Percentiles rank a stretch among this genome's conserved stretches.
Evolutionary conservation across 2,797 vertebrate genomes (phyloP).

Genomic region (Phalloptychus januarius): DNA sequence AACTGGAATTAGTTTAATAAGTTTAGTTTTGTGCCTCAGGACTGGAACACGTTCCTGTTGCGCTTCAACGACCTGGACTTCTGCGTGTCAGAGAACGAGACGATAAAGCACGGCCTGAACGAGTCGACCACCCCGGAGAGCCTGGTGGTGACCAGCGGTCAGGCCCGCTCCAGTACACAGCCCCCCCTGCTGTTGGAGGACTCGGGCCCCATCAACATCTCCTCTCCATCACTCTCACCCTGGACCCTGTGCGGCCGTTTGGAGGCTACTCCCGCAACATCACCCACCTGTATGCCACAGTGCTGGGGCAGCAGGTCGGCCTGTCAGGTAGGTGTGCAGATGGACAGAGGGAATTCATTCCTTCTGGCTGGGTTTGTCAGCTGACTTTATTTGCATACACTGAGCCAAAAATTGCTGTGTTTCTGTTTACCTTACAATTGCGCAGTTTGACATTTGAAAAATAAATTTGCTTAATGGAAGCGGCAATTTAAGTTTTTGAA

Average conservation of each 20-base stretch:
- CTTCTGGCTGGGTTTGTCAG: neutral
- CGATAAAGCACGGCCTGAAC: slow-evolving; percentile 93
- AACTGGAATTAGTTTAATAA: neutral
- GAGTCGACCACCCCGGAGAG: slow-evolving; percentile 92
- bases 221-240: slow-evolving; percentile 92
- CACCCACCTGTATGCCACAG: slow-evolving; percentile 92
- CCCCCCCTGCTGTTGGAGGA: slow-evolving; percentile 90
- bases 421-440: no score
- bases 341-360: neutral
- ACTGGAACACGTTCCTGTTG: slow-evolving; percentile 98
- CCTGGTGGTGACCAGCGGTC: slow-evolving; percentile 87
- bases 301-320: slow-evolving; percentile 94
- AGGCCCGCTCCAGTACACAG: slow-evolving; percentile 89
- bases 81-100: slow-evolving; percentile 98
- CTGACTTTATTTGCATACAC: neutral
- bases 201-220: slow-evolving; percentile 92
- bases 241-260: slow-evolving; percentile 93
- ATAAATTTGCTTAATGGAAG: no score
- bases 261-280: slow-evolving; percentile 97
- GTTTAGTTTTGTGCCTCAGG: slow-evolving; percentile 72
- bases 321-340: slow-evolving; percentile 83
- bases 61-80: slow-evolving; percentile 97
- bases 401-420: slow-evolving; percentile 26
- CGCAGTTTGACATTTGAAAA: no score
- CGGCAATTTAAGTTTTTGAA: no score